A percentile compares a stretch with the other conserved stretches of the same genome.
These are phyloP conservation scores for Lacerta viridis DNA, from an alignment of 2,797 vertebrate species.

Conservation along the genomic window DNA sequence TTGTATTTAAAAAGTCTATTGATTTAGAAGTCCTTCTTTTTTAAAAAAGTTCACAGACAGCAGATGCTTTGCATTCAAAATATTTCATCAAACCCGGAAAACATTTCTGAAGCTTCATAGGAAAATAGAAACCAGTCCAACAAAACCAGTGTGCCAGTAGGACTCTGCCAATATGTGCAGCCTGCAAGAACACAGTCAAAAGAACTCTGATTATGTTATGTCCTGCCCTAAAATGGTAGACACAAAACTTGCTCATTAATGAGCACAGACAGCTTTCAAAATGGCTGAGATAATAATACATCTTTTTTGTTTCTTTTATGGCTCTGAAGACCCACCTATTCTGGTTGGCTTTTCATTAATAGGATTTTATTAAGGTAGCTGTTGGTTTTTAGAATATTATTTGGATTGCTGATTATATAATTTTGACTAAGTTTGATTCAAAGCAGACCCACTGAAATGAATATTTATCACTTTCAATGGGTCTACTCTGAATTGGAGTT, in stretches of 20 bases:
- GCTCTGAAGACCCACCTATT: not conserved
- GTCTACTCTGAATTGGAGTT: too few relatives aligned
- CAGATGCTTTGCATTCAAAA: constrained; percentile 28
- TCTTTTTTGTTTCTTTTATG: not conserved
- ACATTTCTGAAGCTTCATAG: constrained; percentile 49
- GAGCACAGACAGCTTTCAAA: not conserved
- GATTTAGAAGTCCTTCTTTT: not conserved
- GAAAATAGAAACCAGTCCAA: not conserved
- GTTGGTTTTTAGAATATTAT: not conserved
- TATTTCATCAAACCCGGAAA: constrained; percentile 27
- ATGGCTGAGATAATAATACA: not conserved
- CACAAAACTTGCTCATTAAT: not conserved
- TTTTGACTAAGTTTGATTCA: too few relatives aligned
- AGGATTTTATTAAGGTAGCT: not conserved
- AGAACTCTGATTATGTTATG: not conserved
- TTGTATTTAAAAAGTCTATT: not conserved
- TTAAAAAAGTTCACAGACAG: not conserved
- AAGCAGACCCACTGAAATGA: too few relatives aligned
- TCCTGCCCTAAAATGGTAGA: not conserved
- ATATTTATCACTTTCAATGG: too few relatives aligned
- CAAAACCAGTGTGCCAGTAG: constrained; percentile 15
- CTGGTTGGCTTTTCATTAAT: not conserved
- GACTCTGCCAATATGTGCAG: not conserved
- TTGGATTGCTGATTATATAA: too few relatives aligned
- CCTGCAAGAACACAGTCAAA: constrained; percentile 12